Evolutionary conservation across 2,888 invertebrate species (phyloP), one percentile per base, ranked within the genome.

Genomic region (Venusia cambrica): DNA sequence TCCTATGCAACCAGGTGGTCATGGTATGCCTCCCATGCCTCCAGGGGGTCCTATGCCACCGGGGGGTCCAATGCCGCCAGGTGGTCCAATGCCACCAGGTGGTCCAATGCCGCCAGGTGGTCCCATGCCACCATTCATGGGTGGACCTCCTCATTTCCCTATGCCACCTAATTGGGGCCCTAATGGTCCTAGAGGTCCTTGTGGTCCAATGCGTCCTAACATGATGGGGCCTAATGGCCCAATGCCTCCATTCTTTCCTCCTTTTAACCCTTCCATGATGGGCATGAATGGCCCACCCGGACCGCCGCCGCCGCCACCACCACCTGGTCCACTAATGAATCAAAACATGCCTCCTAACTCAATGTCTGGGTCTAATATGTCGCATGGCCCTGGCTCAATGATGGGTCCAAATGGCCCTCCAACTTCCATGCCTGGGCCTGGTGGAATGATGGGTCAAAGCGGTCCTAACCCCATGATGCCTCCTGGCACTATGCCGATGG

Each of bases 111-210:
- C 18, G 5, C 34, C 34, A 2, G 22, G 24, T 13, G 32, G 19
- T 5, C 44, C 41, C 6, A 44, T 50, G 39, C 51, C 52, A 9
- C 52, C 54, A 18, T 54, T 52, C 40, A 73, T 80, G 69, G 73
- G 74, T 20, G 76, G 77, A 1, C 79, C 80, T 1, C 78, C 77
- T 2, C 79, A 80, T 46, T 79, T 69, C 22, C 64, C 65, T 2
- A 78, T 80, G 77, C 81, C 81, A 1, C 79, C 81, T 1, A 77
- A 74, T 48, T 79, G 78, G 73, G 79, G 83, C 1, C 81, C 83
- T 1, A 77, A 74, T 48, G 76, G 80, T 0, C 79, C 72, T 1
- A 62, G 65, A 40, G 63, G 67, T 2, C 65, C 62, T 2, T 58
- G 64, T 45, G 63, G 62, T n/a, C 55, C 61, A 3, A 61, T 67